Evolutionary conservation across 1,140 invertebrate species (phyloP), one percentile per base, ranked within the genome.

Genomic region (Propsilocerus akamusi): DNA sequence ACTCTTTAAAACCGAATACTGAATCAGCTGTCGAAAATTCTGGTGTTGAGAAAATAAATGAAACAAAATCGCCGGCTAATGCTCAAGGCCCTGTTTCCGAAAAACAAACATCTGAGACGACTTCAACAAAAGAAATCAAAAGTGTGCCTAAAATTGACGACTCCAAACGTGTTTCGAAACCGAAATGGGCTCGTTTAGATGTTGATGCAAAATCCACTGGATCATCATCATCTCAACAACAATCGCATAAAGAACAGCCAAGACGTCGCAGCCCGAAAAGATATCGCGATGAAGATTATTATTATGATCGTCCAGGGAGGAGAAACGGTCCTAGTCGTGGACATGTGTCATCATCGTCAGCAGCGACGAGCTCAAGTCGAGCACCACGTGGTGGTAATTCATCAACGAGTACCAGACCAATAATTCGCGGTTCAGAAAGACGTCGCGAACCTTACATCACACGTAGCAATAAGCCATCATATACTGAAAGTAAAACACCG

Each of bases 121-220:
- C 4, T 17, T 14, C 17, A 41, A 20, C 34, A 41, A 41, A 17
- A 41, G 34, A 41, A 7, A n/a, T 12, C 10, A 30, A 41, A 41
- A n/a, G 22, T 41, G 34, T 41, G 34, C 34, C 34, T 41, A 41
- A 41, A 41, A 41, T 20, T 17, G 34, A 41, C 17, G 34, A 41
- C 22, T 14, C 17, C 11, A 41, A 41, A 20, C 34, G 34, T 14
- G 34, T 41, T 20, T 41, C 34, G 17, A 41, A 41, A 20, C 34
- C 34, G 10, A 41, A 41, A 41, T 41, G 34, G 34, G 34, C 34
- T 17, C 12, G 34, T 17, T 41, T 41, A 17, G 34, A 41, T 41
- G 34, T 41, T 41, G 34, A 41, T 17, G 5, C 34, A 41, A 41
- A 41, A 41, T 3, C n/a, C 17, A 6, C 34, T 41, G 8, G 7